Base-by-base conservation (phyloP, 2,888 invertebrate genomes). In the Dryococelus australis region DNA sequence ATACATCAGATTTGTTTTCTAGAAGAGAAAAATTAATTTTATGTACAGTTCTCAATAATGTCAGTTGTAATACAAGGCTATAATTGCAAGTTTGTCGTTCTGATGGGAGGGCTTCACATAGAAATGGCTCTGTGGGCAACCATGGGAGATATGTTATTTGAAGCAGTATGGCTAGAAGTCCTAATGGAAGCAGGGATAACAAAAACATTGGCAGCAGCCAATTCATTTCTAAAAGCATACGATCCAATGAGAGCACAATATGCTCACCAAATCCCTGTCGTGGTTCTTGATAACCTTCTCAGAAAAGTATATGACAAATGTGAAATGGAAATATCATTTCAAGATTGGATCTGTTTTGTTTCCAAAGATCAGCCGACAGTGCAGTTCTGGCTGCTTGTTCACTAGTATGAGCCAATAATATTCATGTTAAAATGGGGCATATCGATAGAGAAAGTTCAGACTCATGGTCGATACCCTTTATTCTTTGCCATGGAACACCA, bases 51-150 rank as follows among this genome's bases (percentile, higher is more conserved):
- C n/a, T n/a, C n/a, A n/a, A n/a, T n/a, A n/a, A n/a, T n/a, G n/a
- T n/a, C n/a, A n/a, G n/a, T n/a, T n/a, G n/a, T n/a, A n/a, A n/a
- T n/a, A n/a, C n/a, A n/a, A n/a, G n/a, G n/a, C n/a, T n/a, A n/a
- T n/a, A n/a, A n/a, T n/a, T n/a, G 47, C 47, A 47, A 47, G 47
- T 79, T 79, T 79, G n/a, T 79, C 0, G 79, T 79, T 12, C 10
- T 79, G 79, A 16, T 79, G n/a, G 79, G 79, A 79, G 79, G 79
- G 79, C 65, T 79, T 79, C 79, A 79, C n/a, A 79, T 79, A 16
- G 79, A 79, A 79, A 79, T 79, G 79, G 79, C 20, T 79, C 79
- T 79, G 79, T 79, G 79, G 79, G n/a, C 79, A n/a, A 79, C 26
- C 27, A 79, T 79, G 79, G 2, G 79, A 3, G 79, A 79, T 79